These are phyloP conservation scores for Apus apus DNA, from an alignment of 2,113 vertebrate species.

Conservation along the genomic window DNA sequence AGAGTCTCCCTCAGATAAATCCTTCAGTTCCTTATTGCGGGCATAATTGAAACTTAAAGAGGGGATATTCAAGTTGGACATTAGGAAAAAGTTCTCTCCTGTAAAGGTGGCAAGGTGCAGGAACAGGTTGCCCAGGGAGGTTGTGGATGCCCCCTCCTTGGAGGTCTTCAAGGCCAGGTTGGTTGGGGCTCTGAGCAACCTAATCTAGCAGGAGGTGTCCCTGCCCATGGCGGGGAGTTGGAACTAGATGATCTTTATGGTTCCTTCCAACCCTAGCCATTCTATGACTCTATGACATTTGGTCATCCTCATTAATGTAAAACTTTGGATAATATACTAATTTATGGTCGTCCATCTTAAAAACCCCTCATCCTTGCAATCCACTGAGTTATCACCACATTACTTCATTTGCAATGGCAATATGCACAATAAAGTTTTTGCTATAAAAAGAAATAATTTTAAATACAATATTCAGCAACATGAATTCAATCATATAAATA, in stretches of 20 bases:
- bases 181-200: too few species aligned
- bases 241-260: too few species aligned
- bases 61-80: too few species aligned
- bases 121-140: too few species aligned
- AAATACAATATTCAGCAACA: slow-evolving; percentile 20
- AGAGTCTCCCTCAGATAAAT: background rate
- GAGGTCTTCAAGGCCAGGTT: too few species aligned
- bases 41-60: background rate
- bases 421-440: background rate
- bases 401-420: background rate
- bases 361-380: background rate
- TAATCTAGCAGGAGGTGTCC: too few species aligned
- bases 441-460: background rate
- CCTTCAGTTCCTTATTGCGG: background rate
- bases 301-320: background rate
- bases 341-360: background rate
- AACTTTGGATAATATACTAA: background rate
- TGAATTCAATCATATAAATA: slow-evolving; percentile 37
- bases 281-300: background rate
- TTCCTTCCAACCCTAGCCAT: too few species aligned
- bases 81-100: too few species aligned
- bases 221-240: too few species aligned
- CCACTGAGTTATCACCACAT: background rate
- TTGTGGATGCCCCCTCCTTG: too few species aligned
- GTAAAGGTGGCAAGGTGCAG: too few species aligned